These are phyloP conservation scores for Charaxes varanes DNA, from an alignment of 1,140 invertebrate genomes.

Conservation along the genomic window DNA sequence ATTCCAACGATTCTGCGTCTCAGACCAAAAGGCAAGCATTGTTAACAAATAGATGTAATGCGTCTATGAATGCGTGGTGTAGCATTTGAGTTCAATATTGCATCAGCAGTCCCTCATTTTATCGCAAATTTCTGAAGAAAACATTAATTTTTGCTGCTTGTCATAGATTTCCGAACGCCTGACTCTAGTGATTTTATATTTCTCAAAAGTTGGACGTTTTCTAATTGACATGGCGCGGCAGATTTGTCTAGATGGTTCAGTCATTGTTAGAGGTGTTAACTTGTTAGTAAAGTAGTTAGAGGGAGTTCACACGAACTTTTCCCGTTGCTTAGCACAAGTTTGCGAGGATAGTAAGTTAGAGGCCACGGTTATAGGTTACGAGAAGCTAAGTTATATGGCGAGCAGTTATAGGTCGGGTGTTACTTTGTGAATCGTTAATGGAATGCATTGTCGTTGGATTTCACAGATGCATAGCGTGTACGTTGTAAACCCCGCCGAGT, in stretches of 20 bases:
- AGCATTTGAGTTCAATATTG: too few relatives aligned
- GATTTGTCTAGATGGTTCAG: constrained; percentile 72
- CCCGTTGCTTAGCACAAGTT: constrained; percentile 46
- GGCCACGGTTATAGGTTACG: constrained; percentile 48
- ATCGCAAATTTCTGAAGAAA: too few relatives aligned
- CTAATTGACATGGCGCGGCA: constrained; percentile 64
- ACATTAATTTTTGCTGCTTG: too few relatives aligned
- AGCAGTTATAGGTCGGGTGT: too few relatives aligned
- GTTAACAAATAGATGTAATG: too few relatives aligned
- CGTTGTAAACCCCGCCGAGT: constrained; percentile 77
- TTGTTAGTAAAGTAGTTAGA: constrained; percentile 70
- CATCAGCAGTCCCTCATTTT: too few relatives aligned
- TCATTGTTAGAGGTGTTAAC: constrained; percentile 68
- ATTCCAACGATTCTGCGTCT: too few relatives aligned
- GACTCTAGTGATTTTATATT: too few relatives aligned
- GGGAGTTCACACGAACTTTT: constrained; percentile 62
- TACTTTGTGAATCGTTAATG: constrained; percentile 51
- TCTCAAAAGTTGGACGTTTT: constrained; percentile 69
- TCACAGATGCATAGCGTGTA: constrained; percentile 90
- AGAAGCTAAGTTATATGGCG: too few relatives aligned
- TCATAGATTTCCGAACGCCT: too few relatives aligned
- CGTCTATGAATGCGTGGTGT: too few relatives aligned
- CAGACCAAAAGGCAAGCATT: too few relatives aligned
- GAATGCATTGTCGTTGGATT: constrained; percentile 74
- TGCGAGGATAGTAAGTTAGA: constrained; percentile 54